Evolutionary conservation across 1,140 invertebrate species (phyloP), one percentile per base, ranked within the genome.

Genomic region (Proctacanthus coquilletti): DNA sequence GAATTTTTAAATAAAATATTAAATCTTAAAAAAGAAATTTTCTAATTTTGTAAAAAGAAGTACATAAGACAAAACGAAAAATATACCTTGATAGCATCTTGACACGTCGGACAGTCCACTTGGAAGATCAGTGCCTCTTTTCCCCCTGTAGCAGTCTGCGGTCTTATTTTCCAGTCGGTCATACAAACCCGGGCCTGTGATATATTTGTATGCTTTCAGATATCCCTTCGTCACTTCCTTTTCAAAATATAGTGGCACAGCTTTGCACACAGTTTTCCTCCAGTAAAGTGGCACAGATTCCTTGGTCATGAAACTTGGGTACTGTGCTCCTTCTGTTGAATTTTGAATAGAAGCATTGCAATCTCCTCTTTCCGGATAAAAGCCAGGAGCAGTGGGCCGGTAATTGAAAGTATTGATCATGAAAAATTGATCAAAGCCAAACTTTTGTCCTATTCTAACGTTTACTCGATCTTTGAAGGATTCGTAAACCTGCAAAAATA

Each of bases 241-340:
- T 45, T 63, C 52, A 45, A 65, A 74, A 39, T 65, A 52, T 0
- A 75, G 51, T 15, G 64, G 54, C 39, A 67, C 60, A 1, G 65
- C 43, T 49, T 66, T 63, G 45, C 73, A 74, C 2, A 74, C 52
- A 4, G 69, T 68, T 49, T 71, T 74, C 20, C 72, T 55, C 53
- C 71, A 66, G 43, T 70, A 74, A n/a, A n/a, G n/a, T n/a, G n/a
- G n/a, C n/a, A n/a, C n/a, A n/a, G n/a, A n/a, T n/a, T n/a, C n/a
- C n/a, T 38, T 25, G 13, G 21, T 27, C 17, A 38, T 4, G 14
- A 5, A 19, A 13, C 30, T n/a, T 27, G 5, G 11, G 17, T 38
- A 38, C 15, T 11, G n/a, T 8, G 18, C 36, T 5, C 36, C 36
- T 25, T 38, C 36, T 25, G 36, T 29, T 15, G 36, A 38, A 29